Conservation (phyloP, 2,797 vertebrate genomes). For the Halcyon chelicuti region DNA sequence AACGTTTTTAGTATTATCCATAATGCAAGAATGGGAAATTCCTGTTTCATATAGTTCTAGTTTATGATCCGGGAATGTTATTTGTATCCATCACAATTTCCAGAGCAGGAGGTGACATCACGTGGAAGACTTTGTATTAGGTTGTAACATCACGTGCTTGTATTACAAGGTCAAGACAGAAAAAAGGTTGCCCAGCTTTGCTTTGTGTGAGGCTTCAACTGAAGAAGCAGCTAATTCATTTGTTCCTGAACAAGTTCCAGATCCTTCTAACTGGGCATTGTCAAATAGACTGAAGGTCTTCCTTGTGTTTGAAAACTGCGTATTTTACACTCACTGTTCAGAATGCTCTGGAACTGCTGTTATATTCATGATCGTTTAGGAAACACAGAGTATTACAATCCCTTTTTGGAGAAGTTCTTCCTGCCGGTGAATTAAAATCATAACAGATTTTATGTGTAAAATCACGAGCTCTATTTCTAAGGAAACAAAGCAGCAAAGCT, state of each 20-base stretch:
- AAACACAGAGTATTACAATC: neutral
- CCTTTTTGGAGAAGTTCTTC: slow-evolving; percentile 36
- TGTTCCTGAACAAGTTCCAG: slow-evolving; percentile 69
- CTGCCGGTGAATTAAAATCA: slow-evolving; percentile 18
- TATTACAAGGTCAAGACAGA: slow-evolving; percentile 23
- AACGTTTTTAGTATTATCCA: slow-evolving; percentile 74
- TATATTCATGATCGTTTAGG: slow-evolving; percentile 3
- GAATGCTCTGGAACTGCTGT: neutral
- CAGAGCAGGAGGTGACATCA: neutral
- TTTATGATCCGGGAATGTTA: slow-evolving; percentile 50
- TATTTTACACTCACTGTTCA: slow-evolving; percentile 5
- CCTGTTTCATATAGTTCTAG: slow-evolving; percentile 55
- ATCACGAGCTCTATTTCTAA: slow-evolving; percentile 22
- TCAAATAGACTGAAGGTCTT: slow-evolving; percentile 53
- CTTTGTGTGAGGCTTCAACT: neutral
- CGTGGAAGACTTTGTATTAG: neutral
- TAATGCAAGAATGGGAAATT: slow-evolving; percentile 69
- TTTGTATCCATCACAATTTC: slow-evolving; percentile 40
- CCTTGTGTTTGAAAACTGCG: neutral
- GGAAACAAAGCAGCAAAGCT: neutral
- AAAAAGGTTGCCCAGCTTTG: slow-evolving; percentile 23
- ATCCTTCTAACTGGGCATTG: slow-evolving; percentile 54
- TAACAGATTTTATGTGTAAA: slow-evolving; percentile 7
- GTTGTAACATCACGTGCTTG: neutral
- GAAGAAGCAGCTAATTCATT: slow-evolving; percentile 46